phyloP scores from a whole-genome alignment of 2,888 invertebrate genomes.

The Trissoscelio sp. region DNA sequence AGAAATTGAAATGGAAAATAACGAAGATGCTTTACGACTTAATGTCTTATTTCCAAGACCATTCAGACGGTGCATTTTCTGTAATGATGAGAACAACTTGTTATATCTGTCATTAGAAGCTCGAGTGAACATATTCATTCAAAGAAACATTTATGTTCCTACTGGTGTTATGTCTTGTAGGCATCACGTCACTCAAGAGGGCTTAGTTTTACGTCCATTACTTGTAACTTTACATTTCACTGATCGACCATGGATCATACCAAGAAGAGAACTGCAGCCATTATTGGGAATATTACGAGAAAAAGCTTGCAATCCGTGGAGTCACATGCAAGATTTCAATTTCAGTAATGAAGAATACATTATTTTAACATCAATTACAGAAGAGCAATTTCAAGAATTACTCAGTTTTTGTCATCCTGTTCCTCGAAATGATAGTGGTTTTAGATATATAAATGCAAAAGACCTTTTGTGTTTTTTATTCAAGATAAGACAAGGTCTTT shows the following conservation, averaged over 20 bases:
- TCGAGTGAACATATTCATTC: slow-evolving; percentile 15
- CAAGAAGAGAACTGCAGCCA: background rate
- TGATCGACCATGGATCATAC: slow-evolving; percentile 2
- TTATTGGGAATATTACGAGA: background rate
- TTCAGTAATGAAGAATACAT: slow-evolving; percentile 54
- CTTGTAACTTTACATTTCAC: slow-evolving; percentile 1
- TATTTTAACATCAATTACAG: too few relatives aligned
- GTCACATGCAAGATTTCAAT: background rate
- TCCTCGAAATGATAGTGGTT: slow-evolving; percentile 19
- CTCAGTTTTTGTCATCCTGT: slow-evolving; percentile 58
- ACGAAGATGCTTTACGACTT: slow-evolving; percentile 1
- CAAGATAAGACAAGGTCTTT: slow-evolving; percentile 39
- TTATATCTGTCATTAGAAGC: slow-evolving; percentile 15
- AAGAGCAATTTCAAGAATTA: slow-evolving; percentile 59
- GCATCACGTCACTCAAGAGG: background rate
- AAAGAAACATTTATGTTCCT: slow-evolving; percentile 27
- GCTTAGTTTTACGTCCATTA: too few relatives aligned
- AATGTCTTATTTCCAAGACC: slow-evolving; percentile 23
- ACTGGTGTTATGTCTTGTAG: slow-evolving; percentile 12
- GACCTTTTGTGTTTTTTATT: slow-evolving; percentile 22
- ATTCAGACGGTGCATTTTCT: slow-evolving; percentile 5
- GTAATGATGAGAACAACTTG: slow-evolving; percentile 4
- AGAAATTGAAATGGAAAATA: slow-evolving; percentile 13
- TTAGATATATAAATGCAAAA: slow-evolving; percentile 22
- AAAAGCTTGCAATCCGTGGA: slow-evolving; percentile 9